Conservation (phyloP, 2,888 invertebrate genomes). For the Lottia scabra region DNA sequence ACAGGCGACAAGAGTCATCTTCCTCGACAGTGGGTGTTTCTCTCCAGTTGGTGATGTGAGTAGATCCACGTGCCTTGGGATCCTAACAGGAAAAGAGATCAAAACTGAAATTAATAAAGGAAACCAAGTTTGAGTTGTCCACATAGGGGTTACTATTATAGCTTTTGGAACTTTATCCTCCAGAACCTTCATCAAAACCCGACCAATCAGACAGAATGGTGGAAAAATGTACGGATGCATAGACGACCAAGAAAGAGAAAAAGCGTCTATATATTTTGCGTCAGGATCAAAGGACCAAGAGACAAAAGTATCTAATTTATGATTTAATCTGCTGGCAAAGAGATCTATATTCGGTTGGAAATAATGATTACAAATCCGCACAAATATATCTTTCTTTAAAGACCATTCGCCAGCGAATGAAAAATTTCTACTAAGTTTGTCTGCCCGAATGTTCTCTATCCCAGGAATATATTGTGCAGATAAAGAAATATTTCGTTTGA, state of each 20-base stretch:
- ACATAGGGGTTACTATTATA: conserved; percentile 26
- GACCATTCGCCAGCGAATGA: conserved; percentile 14
- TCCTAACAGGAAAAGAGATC: conserved; percentile 24
- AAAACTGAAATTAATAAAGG: conserved; percentile 16
- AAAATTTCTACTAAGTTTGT: background rate
- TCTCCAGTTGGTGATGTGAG: conserved; percentile 4
- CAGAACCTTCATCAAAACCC: conserved; percentile 24
- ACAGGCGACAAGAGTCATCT: conserved; percentile 15
- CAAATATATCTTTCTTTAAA: conserved; percentile 6
- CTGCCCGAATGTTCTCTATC: conserved; percentile 2
- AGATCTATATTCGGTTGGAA: conserved; percentile 31
- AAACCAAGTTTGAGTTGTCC: conserved; percentile 34
- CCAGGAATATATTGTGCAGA: background rate
- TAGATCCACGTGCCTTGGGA: conserved; percentile 26
- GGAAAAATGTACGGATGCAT: conserved; percentile 29
- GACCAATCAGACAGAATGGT: conserved; percentile 27
- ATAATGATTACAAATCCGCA: conserved; percentile 13
- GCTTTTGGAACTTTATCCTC: conserved; percentile 26
- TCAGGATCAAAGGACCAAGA: conserved; percentile 28
- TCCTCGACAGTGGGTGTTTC: conserved; percentile 12
- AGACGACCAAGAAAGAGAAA: conserved; percentile 25
- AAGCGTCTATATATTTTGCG: conserved; percentile 22
- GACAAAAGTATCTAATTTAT: conserved; percentile 20
- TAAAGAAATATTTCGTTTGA: background rate
- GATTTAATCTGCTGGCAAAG: conserved; percentile 26